Conservation (phyloP, 2,113 vertebrate genomes). For the Mohoua ochrocephala region DNA sequence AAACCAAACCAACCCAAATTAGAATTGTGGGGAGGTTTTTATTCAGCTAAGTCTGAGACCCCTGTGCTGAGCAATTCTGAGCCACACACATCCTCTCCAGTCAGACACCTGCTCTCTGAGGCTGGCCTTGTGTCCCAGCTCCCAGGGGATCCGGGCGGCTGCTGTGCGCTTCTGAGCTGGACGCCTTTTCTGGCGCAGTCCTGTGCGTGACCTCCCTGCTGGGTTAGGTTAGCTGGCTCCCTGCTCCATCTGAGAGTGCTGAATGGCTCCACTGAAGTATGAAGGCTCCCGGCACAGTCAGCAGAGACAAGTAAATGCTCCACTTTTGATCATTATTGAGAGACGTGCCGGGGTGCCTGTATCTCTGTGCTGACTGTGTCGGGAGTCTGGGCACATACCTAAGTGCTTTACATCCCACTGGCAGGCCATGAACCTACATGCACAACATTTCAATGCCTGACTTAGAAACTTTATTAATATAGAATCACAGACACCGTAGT, state of each 20-base stretch:
- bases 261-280: not conserved
- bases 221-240: accelerated
- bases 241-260: not conserved
- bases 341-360: accelerated
- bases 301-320: not conserved
- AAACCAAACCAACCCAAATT: not conserved
- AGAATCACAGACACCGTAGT: not conserved
- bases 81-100: not conserved
- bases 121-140: not conserved
- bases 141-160: not conserved
- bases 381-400: not conserved
- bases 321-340: accelerated
- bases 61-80: not conserved
- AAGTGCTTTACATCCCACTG: not conserved
- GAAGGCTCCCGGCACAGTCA: not conserved
- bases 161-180: not conserved
- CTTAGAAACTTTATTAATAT: not conserved
- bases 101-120: not conserved
- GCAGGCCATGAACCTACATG: not conserved
- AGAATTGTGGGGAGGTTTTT: not conserved
- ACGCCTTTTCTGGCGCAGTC: not conserved
- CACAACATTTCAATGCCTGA: not conserved
- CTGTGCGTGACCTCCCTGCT: accelerated
- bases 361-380: not conserved
- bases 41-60: not conserved